Percentiles rank a stretch among this genome's conserved stretches.
phyloP scores from a whole-genome alignment of 30 jellyfish, hydroid and myxozoan species.

The Pelagia noctiluca region DNA sequence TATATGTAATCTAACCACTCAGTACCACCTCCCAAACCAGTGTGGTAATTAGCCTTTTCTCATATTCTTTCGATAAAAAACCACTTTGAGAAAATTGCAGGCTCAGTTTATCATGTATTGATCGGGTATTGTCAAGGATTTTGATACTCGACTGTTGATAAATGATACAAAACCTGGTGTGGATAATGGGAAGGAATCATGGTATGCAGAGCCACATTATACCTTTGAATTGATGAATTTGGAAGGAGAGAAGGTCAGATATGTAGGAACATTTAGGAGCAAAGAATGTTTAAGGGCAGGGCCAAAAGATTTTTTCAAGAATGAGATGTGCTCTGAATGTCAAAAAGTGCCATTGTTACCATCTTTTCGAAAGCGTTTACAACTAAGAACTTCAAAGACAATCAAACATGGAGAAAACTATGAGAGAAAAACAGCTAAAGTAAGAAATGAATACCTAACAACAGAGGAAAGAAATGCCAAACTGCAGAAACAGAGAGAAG shows the following conservation, averaged over 20 bases:
- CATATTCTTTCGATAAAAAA: no score
- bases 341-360: background rate
- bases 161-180: constrained; percentile 8
- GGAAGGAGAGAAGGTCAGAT: background rate
- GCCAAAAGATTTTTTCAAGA: background rate
- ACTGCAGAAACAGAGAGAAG: background rate
- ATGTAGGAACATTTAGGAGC: background rate
- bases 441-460: background rate
- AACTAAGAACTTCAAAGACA: background rate
- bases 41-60: no score
- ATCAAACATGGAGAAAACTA: background rate
- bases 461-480: background rate
- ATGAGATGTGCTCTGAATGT: background rate
- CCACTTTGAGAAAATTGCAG: background rate
- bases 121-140: background rate
- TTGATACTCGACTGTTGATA: background rate
- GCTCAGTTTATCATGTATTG: no score
- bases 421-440: background rate
- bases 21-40: no score
- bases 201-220: constrained; percentile 11
- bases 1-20: no score
- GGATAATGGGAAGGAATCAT: constrained; percentile 2
- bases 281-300: background rate
- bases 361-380: background rate
- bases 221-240: background rate